These are phyloP conservation scores for Palythoa caribaeorum DNA, from an alignment of 92 coral and sea anemone species.

Conservation along the genomic window DNA sequence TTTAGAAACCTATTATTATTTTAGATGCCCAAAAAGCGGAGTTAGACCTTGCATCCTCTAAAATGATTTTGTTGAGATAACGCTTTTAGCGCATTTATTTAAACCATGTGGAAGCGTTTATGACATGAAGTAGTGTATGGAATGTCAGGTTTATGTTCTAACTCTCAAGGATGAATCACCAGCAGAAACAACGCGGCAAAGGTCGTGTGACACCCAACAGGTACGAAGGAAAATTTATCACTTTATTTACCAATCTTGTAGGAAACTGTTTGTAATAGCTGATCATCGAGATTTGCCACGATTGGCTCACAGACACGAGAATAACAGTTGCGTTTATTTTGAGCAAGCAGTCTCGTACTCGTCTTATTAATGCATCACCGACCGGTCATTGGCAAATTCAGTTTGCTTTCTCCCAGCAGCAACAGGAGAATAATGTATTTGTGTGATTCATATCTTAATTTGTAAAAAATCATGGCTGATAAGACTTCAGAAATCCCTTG, in stretches of 20 bases:
- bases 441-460: not conserved
- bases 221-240: conserved; percentile 40
- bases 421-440: conserved; percentile 2
- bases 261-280: conserved; percentile 20
- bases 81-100: conserved; percentile 35
- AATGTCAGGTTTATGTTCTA: conserved; percentile 70
- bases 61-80: conserved; percentile 31
- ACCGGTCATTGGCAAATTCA: conserved; percentile 45
- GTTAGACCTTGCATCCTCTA: conserved; percentile 61
- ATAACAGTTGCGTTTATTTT: conserved; percentile 12
- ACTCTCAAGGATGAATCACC: conserved; percentile 81
- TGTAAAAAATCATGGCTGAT: not conserved
- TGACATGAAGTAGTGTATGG: conserved; percentile 68
- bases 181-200: conserved; percentile 73
- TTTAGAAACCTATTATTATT: conserved; percentile 71
- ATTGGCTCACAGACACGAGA: conserved; percentile 33
- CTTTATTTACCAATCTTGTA: conserved; percentile 10
- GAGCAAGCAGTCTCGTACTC: conserved; percentile 29
- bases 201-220: conserved; percentile 83
- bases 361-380: not conserved
- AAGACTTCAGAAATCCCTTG: not conserved
- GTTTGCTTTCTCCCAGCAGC: conserved; percentile 7
- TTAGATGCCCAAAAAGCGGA: conserved; percentile 70
- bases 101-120: conserved; percentile 39
- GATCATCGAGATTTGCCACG: conserved; percentile 20